Evolutionary conservation across 2,888 invertebrate genomes (phyloP).

Genomic region (Timandra comae): DNA sequence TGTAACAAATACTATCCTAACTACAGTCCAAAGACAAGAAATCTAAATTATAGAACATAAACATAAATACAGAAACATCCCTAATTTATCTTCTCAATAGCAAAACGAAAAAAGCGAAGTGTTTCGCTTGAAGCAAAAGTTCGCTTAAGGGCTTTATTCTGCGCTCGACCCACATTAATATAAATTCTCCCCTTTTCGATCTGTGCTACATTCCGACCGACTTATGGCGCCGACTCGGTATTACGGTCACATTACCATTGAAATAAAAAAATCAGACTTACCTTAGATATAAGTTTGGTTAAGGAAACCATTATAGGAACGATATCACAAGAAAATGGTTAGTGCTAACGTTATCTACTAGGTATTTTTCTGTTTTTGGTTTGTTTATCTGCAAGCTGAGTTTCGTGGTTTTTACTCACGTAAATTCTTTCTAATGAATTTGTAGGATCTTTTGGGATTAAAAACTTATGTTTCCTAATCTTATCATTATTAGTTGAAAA

Average conservation of each 20-base stretch:
- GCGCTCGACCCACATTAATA: constrained; percentile 29
- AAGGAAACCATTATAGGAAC: constrained; percentile 13
- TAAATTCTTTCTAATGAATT: no score
- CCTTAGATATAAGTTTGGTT: constrained; percentile 16
- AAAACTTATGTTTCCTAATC: no score
- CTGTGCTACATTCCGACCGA: constrained; percentile 25
- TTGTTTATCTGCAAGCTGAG: no score
- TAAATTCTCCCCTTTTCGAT: constrained; percentile 34
- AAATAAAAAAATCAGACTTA: constrained; percentile 26
- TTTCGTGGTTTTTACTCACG: no score
- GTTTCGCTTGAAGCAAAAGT: constrained; percentile 16
- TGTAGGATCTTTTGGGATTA: no score
- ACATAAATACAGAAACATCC: no score
- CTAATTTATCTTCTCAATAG: no score
- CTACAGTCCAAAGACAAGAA: no score
- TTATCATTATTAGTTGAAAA: no score
- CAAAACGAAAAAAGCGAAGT: constrained; percentile 2
- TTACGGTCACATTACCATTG: constrained; percentile 28
- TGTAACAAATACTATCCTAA: no score
- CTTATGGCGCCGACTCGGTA: constrained; percentile 19
- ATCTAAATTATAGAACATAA: no score
- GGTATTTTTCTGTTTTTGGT: no score
- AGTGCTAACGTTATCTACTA: background rate
- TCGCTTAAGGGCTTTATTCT: constrained; percentile 26
- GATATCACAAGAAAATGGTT: constrained; percentile 4